A percentile compares a stretch with the other conserved stretches of the same genome.
Conservation (phyloP, 2,797 vertebrate genomes). For the Liasis olivaceus region DNA sequence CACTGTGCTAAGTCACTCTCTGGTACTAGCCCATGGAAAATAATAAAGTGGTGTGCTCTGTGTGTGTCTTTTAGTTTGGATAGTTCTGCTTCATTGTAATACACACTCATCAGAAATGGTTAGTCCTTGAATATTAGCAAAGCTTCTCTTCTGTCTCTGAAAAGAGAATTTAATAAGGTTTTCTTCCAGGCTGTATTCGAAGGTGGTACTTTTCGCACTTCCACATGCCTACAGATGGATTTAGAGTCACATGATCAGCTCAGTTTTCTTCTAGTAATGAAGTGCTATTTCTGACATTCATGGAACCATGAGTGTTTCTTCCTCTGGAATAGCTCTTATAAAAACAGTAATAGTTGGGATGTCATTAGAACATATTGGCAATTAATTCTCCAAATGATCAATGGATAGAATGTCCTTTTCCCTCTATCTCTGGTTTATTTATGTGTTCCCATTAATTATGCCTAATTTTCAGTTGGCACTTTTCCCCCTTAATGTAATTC, state of each 20-base stretch:
- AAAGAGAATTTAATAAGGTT: slow-evolving; percentile 35
- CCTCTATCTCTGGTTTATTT: slow-evolving; percentile 74
- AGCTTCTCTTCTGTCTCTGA: not conserved
- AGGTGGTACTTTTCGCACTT: slow-evolving; percentile 56
- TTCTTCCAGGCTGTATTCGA: slow-evolving; percentile 38
- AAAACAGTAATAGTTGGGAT: slow-evolving; percentile 73
- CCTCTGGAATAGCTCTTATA: slow-evolving; percentile 64
- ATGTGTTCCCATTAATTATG: slow-evolving; percentile 78
- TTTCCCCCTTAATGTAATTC: slow-evolving; percentile 82
- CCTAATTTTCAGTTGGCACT: slow-evolving; percentile 77
- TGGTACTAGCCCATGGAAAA: slow-evolving; percentile 46
- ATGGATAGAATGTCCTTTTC: slow-evolving; percentile 72
- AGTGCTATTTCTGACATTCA: slow-evolving; percentile 57
- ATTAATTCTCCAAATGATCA: slow-evolving; percentile 74
- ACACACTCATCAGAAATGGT: not conserved
- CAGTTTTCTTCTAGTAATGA: slow-evolving; percentile 54
- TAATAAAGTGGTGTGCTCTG: not conserved
- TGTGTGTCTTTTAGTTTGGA: not conserved
- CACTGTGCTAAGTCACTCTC: slow-evolving; percentile 32
- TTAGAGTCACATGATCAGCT: slow-evolving; percentile 40
- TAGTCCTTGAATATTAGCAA: not conserved
- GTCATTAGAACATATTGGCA: slow-evolving; percentile 65
- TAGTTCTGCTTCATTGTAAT: not conserved
- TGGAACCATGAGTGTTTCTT: slow-evolving; percentile 47
- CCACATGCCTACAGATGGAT: slow-evolving; percentile 53